Conservation (phyloP, 2,888 invertebrate genomes). For the Andrena chrysosceles region DNA sequence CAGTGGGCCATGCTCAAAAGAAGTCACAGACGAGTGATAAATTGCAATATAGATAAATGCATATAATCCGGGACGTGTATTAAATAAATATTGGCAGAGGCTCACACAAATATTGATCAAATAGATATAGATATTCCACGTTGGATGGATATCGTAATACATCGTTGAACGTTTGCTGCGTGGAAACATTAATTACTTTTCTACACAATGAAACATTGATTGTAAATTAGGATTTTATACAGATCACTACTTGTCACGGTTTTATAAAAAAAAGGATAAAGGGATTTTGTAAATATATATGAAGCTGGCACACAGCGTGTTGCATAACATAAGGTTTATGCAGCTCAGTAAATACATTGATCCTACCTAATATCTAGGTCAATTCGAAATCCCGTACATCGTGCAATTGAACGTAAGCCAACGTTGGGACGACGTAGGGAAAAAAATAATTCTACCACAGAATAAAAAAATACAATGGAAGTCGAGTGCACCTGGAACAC, state of each 20-base stretch:
- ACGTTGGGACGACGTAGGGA: slow-evolving; percentile 14
- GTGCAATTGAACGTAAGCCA: slow-evolving; percentile 59
- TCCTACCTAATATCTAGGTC: slow-evolving; percentile 56
- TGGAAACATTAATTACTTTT: background rate
- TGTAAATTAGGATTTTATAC: background rate
- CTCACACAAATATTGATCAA: too few species aligned
- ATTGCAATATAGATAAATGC: too few species aligned
- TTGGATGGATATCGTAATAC: too few species aligned
- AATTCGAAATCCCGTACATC: slow-evolving; percentile 53
- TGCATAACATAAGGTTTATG: slow-evolving; percentile 38
- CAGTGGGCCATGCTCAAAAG: too few species aligned
- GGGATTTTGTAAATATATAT: slow-evolving; percentile 5
- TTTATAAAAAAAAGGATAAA: background rate
- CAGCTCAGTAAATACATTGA: slow-evolving; percentile 52
- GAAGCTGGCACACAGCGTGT: background rate
- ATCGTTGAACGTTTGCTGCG: background rate
- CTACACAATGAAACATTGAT: background rate
- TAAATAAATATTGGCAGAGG: too few species aligned
- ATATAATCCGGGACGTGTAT: too few species aligned
- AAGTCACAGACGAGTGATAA: too few species aligned
- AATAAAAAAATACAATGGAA: background rate
- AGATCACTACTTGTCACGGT: background rate
- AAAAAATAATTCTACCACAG: slow-evolving; percentile 31
- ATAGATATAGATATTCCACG: too few species aligned
- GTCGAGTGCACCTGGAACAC: background rate